Evolutionary conservation across 2,797 vertebrate genomes (phyloP).

Genomic region (Alfaro cultratus): DNA sequence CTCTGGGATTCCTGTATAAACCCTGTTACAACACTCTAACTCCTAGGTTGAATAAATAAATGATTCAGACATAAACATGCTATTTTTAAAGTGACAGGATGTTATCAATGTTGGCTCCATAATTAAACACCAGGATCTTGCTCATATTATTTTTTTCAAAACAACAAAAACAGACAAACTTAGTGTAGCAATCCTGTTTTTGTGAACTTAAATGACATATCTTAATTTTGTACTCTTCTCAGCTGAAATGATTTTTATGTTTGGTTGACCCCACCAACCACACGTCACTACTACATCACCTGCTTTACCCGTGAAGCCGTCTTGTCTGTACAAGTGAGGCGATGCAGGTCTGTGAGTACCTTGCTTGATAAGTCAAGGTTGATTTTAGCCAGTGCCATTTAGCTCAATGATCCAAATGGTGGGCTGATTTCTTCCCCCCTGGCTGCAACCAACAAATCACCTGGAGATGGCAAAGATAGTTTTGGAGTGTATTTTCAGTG

Average conservation of each 20-base stretch:
- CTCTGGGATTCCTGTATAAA: no score
- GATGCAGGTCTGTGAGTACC: not conserved
- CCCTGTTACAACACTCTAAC: not conserved
- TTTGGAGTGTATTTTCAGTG: not conserved
- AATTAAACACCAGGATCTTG: not conserved
- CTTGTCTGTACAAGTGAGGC: not conserved
- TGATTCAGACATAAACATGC: not conserved
- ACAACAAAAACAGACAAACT: no score
- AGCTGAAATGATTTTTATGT: not conserved
- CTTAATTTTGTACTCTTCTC: not conserved
- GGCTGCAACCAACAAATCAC: not conserved
- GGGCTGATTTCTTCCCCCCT: not conserved
- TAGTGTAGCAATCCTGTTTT: not conserved
- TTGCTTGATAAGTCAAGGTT: not conserved
- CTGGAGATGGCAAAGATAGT: not conserved
- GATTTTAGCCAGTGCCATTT: not conserved
- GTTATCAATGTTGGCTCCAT: not conserved
- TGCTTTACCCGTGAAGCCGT: not conserved
- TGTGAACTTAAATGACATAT: not conserved
- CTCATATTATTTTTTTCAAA: not conserved
- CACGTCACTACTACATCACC: not conserved
- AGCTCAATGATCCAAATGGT: not conserved
- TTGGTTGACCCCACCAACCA: not conserved
- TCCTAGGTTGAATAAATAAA: not conserved
- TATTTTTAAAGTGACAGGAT: not conserved